Evolutionary conservation across 2,888 invertebrate genomes (phyloP).

Genomic region (Netelia virgata): DNA sequence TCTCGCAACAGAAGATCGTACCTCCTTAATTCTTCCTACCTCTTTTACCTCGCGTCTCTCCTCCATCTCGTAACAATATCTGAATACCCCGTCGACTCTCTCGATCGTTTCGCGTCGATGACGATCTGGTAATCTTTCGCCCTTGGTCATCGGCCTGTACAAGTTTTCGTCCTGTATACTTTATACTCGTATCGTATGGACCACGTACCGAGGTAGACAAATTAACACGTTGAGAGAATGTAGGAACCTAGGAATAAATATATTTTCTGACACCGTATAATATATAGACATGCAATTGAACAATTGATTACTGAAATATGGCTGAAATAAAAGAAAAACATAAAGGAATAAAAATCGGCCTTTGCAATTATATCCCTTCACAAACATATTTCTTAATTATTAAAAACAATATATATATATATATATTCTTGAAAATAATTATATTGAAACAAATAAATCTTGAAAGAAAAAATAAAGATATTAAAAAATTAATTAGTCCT

Average conservation of each 20-base stretch:
- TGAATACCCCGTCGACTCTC: constrained; percentile 8
- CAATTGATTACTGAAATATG: neutral
- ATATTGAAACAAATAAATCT: too few species aligned
- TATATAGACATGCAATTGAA: neutral
- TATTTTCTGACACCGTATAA: neutral
- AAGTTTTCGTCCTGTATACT: constrained; percentile 4
- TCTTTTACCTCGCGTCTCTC: constrained; percentile 45
- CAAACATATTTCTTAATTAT: too few species aligned
- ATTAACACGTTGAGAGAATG: neutral
- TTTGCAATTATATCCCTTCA: too few species aligned
- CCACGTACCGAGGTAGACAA: neutral
- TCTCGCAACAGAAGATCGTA: constrained; percentile 70
- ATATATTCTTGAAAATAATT: too few species aligned
- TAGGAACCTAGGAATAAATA: too few species aligned
- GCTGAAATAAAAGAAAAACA: neutral
- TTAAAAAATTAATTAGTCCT: too few species aligned
- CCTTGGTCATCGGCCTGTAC: neutral
- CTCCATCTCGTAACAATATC: constrained; percentile 58
- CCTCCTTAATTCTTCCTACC: constrained; percentile 59
- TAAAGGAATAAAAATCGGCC: neutral
- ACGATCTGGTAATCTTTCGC: constrained; percentile 27
- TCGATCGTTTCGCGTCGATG: constrained; percentile 36
- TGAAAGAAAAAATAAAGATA: too few species aligned
- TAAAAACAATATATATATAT: too few species aligned
- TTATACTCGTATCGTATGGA: neutral